Percentiles rank a stretch among this genome's conserved stretches.
Evolutionary conservation across 2,797 vertebrate genomes (phyloP).

Genomic region (Neomorphus geoffroyi): DNA sequence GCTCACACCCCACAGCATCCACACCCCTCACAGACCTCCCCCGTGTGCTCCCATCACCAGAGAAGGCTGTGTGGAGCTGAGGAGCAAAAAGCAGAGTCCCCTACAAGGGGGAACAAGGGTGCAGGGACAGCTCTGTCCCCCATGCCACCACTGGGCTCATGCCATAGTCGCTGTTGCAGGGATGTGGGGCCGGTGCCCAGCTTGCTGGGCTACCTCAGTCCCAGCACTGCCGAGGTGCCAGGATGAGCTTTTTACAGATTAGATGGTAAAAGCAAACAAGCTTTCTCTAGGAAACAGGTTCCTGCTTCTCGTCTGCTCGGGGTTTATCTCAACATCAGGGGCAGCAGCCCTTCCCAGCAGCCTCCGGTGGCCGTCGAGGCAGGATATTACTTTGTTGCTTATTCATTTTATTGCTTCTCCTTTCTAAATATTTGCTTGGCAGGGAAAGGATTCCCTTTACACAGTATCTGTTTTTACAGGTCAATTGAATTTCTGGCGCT

Average conservation of each 20-base stretch:
- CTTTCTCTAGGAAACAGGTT: conserved; percentile 51
- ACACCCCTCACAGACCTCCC: neutral
- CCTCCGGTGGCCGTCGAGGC: neutral
- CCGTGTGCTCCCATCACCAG: rapidly evolving
- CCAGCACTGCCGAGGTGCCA: neutral
- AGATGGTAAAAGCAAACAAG: conserved; percentile 4
- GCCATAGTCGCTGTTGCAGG: rapidly evolving
- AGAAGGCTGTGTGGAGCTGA: neutral
- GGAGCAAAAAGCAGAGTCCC: neutral
- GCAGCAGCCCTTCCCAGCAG: neutral
- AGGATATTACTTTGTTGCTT: conserved; percentile 57
- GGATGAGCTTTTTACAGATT: neutral
- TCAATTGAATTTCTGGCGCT: conserved; percentile 68
- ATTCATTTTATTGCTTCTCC: conserved; percentile 58
- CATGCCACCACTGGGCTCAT: neutral
- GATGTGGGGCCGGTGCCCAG: neutral
- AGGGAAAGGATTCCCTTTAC: conserved; percentile 54
- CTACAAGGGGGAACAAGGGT: neutral
- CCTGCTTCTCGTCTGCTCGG: neutral
- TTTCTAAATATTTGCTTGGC: conserved; percentile 63
- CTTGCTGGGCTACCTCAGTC: conserved; percentile 17
- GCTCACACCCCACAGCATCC: neutral
- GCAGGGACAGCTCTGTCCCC: neutral
- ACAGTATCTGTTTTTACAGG: conserved; percentile 43
- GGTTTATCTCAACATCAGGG: neutral